phyloP scores from a whole-genome alignment of 2,797 vertebrate species.

The Rhynchotus rufescens region DNA sequence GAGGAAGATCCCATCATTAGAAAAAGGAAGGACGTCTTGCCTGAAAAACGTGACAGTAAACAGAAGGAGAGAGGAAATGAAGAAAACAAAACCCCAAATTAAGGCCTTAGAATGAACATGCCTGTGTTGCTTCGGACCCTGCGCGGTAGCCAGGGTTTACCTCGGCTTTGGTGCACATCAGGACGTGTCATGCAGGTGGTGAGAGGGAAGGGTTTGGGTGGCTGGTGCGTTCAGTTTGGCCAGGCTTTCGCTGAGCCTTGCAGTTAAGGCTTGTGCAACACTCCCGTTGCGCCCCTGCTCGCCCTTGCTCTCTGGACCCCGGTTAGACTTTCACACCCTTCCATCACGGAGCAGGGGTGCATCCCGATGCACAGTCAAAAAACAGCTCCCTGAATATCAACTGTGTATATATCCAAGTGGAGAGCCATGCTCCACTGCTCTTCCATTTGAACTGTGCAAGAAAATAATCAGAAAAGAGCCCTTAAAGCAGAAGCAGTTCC shows the following conservation, averaged over 20 bases:
- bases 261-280: neutral
- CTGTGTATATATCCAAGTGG: conserved; percentile 62
- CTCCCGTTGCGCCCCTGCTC: neutral
- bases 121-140: neutral
- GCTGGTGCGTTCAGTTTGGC: neutral
- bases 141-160: fast-evolving
- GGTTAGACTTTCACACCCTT: conserved; percentile 53
- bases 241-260: neutral
- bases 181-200: neutral
- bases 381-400: conserved; percentile 76
- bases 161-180: neutral
- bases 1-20: neutral
- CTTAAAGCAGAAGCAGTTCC: conserved; percentile 60
- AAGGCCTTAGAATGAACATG: neutral
- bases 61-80: neutral
- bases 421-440: conserved; percentile 67
- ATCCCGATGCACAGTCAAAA: conserved; percentile 76
- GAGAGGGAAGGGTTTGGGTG: neutral
- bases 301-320: conserved; percentile 39
- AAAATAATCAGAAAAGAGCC: conserved; percentile 73
- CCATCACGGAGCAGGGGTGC: conserved; percentile 66
- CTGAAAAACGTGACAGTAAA: neutral
- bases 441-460: conserved; percentile 75
- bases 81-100: neutral
- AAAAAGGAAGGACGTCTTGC: neutral